Conservation (phyloP, 2,113 vertebrate species). For the Motacilla tschutschensis region DNA sequence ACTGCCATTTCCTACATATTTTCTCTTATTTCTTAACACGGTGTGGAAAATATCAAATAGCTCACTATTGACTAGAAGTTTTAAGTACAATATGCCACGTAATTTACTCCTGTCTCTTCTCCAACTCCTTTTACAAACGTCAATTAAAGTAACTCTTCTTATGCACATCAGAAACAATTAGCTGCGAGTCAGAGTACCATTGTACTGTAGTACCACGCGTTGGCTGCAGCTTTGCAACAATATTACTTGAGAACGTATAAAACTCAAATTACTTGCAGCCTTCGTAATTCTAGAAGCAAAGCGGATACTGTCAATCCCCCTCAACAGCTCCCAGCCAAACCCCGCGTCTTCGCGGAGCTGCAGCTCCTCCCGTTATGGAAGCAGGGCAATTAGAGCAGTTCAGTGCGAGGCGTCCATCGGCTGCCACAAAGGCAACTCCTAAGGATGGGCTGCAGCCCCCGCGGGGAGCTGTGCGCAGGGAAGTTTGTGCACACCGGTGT, state of each 20-base stretch:
- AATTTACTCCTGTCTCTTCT: background rate
- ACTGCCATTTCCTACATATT: background rate
- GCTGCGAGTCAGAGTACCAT: background rate
- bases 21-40: background rate
- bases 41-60: background rate
- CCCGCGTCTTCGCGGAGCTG: fast-evolving
- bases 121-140: background rate
- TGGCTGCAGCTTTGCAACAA: background rate
- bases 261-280: background rate
- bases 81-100: background rate
- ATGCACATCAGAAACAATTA: background rate
- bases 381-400: background rate
- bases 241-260: background rate
- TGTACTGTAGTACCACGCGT: background rate
- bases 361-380: background rate
- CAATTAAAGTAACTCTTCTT: background rate
- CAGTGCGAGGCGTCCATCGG: background rate
- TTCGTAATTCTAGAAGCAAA: background rate
- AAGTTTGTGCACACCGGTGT: conserved; percentile 19
- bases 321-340: background rate
- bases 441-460: background rate
- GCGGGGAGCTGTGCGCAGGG: background rate
- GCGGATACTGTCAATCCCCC: background rate
- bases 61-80: background rate
- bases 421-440: background rate